These are phyloP conservation scores for Drosophila histrio DNA, from an alignment of 2,888 invertebrate genomes.

Conservation along the genomic window DNA sequence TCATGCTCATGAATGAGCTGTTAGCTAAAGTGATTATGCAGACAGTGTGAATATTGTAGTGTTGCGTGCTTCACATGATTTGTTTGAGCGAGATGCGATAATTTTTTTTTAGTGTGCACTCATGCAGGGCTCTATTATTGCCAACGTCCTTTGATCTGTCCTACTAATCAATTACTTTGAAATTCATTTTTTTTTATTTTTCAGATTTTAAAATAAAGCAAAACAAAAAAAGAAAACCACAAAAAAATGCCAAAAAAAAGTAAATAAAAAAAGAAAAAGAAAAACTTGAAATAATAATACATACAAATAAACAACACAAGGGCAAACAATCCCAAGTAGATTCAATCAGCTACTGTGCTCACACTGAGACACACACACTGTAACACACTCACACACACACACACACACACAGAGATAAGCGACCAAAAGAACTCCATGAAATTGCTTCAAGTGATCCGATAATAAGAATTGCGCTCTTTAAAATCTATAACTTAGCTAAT, in stretches of 20 bases:
- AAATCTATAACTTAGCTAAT: slow-evolving; percentile 47
- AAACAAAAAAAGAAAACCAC: slow-evolving; percentile 13
- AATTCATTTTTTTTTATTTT: slow-evolving; percentile 33
- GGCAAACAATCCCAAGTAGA: slow-evolving; percentile 26
- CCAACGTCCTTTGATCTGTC: slow-evolving; percentile 44
- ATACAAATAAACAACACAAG: slow-evolving; percentile 29
- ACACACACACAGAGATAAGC: slow-evolving; percentile 27
- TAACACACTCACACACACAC: slow-evolving; percentile 10
- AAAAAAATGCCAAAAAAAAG: slow-evolving; percentile 33
- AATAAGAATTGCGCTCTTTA: slow-evolving; percentile 70
- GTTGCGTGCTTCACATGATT: too few relatives aligned
- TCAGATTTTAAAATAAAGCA: slow-evolving; percentile 60
- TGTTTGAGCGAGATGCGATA: too few relatives aligned
- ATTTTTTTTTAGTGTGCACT: too few relatives aligned
- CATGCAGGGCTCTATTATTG: too few relatives aligned
- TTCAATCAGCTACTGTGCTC: slow-evolving; percentile 45
- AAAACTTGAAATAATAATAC: slow-evolving; percentile 41
- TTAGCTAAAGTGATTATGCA: too few relatives aligned
- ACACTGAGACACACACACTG: slow-evolving; percentile 12
- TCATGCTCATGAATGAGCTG: too few relatives aligned
- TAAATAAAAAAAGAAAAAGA: slow-evolving; percentile 7
- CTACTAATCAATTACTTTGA: slow-evolving; percentile 49
- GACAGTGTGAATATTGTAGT: too few relatives aligned
- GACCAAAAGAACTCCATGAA: slow-evolving; percentile 64
- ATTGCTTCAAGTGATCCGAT: slow-evolving; percentile 79